Percentiles rank a stretch among this genome's conserved stretches.
phyloP scores from a whole-genome alignment of 2,888 invertebrate species.

The Megamerina dolium region DNA sequence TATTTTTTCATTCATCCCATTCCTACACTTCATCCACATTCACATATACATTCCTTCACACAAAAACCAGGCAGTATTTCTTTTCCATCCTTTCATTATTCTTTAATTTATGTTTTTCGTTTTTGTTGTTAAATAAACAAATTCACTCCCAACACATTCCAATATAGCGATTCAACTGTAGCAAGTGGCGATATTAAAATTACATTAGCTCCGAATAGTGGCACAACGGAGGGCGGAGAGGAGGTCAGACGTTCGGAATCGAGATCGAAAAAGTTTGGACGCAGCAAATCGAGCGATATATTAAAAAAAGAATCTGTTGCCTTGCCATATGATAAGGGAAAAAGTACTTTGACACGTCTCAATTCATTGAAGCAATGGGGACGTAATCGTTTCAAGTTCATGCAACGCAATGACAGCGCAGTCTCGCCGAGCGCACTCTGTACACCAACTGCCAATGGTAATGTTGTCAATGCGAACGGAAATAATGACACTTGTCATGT shows the following conservation, averaged over 20 bases:
- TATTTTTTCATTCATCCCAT: not conserved
- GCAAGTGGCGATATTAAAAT: conserved; percentile 27
- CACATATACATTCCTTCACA: conserved; percentile 23
- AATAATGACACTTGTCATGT: conserved; percentile 23
- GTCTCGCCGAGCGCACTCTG: conserved; percentile 21
- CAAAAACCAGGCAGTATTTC: conserved; percentile 13
- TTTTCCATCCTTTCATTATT: too few species aligned
- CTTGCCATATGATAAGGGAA: conserved; percentile 47
- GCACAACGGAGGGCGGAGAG: conserved; percentile 24
- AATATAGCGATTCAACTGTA: conserved; percentile 30
- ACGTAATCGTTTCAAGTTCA: conserved; percentile 67
- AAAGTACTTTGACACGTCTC: conserved; percentile 55
- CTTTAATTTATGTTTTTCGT: too few species aligned
- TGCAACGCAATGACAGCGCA: conserved; percentile 55
- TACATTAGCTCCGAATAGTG: conserved; percentile 19
- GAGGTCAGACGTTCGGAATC: conserved; percentile 16
- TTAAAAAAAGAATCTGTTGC: conserved; percentile 56
- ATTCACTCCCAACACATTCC: too few species aligned
- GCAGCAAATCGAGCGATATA: conserved; percentile 72
- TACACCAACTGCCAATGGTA: conserved; percentile 28
- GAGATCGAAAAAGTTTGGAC: conserved; percentile 50
- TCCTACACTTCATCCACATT: not conserved
- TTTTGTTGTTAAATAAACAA: conserved; percentile 19
- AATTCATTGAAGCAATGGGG: conserved; percentile 83
- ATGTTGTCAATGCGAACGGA: conserved; percentile 28